Evolutionary conservation across 2,888 invertebrate species (phyloP).

Genomic region (Andrena trimmerana): DNA sequence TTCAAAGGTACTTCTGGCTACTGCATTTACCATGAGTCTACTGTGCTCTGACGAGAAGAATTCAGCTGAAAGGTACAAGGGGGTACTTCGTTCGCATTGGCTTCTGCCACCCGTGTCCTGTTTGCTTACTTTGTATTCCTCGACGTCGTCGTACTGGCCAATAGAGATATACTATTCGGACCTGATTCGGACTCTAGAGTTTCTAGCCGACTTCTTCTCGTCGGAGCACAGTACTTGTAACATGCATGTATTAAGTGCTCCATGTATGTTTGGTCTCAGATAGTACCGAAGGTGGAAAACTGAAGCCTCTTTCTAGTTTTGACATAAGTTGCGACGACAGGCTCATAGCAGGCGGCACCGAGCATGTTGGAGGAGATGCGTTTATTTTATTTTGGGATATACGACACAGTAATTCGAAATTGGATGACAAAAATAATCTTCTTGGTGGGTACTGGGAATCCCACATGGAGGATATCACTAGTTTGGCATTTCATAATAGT

Average conservation of each 20-base stretch:
- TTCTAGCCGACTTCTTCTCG: not conserved
- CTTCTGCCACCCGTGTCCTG: no score
- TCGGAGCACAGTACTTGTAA: not conserved
- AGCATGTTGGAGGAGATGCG: slow-evolving; percentile 89
- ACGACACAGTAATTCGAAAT: slow-evolving; percentile 85
- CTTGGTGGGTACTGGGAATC: slow-evolving; percentile 94
- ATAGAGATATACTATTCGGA: no score
- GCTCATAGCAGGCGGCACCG: slow-evolving; percentile 91
- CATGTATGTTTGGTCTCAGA: slow-evolving; percentile 79
- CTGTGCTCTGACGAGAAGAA: no score
- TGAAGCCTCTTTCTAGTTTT: slow-evolving; percentile 89
- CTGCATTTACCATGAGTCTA: no score
- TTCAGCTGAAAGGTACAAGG: no score
- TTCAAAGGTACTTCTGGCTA: slow-evolving; percentile 82
- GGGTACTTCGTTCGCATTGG: no score
- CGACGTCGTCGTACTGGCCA: no score
- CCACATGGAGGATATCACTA: slow-evolving; percentile 92
- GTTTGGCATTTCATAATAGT: slow-evolving; percentile 88
- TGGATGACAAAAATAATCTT: slow-evolving; percentile 82
- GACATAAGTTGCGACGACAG: slow-evolving; percentile 91
- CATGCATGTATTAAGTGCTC: slow-evolving; percentile 69
- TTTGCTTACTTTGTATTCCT: no score
- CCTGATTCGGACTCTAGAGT: not conserved
- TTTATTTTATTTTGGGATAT: slow-evolving; percentile 94
- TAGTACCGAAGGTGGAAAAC: slow-evolving; percentile 82